A percentile compares a stretch with the other conserved stretches of the same genome.
Conservation (phyloP, 2,888 invertebrate genomes). For the Parnassius orleans region DNA sequence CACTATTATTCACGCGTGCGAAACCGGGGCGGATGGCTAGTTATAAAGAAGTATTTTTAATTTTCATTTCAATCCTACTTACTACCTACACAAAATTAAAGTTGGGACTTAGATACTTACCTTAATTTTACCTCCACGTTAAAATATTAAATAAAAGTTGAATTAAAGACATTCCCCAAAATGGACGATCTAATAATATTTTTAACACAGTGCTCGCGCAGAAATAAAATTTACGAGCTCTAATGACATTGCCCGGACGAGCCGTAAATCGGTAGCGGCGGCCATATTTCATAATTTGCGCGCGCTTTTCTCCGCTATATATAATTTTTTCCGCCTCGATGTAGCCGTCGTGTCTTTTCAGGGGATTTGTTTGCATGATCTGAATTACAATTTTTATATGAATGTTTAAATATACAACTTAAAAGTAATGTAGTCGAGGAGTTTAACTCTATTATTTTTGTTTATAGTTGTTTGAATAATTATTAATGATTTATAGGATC, state of each 20-base stretch:
- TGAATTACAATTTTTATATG: conserved; percentile 43
- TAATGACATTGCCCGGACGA: conserved; percentile 62
- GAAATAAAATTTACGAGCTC: conserved; percentile 57
- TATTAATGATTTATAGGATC: neutral
- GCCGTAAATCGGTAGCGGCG: conserved; percentile 48
- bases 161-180: too few relatives aligned
- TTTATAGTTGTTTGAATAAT: neutral
- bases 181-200: neutral
- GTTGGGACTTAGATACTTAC: too few relatives aligned
- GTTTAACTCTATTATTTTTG: neutral
- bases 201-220: conserved; percentile 20
- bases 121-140: too few relatives aligned
- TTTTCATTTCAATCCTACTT: neutral
- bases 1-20: too few relatives aligned
- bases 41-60: neutral
- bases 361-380: conserved; percentile 36
- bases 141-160: too few relatives aligned
- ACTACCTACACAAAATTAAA: too few relatives aligned
- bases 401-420: conserved; percentile 29
- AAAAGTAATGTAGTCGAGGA: conserved; percentile 25
- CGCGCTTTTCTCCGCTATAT: conserved; percentile 61
- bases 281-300: conserved; percentile 71
- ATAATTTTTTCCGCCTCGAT: conserved; percentile 50
- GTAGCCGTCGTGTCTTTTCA: conserved; percentile 32
- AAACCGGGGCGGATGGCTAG: too few relatives aligned